Evolutionary conservation across 2,113 vertebrate species (phyloP), one percentile per base, ranked within the genome.

Genomic region (Chrysochloris asiatica): DNA sequence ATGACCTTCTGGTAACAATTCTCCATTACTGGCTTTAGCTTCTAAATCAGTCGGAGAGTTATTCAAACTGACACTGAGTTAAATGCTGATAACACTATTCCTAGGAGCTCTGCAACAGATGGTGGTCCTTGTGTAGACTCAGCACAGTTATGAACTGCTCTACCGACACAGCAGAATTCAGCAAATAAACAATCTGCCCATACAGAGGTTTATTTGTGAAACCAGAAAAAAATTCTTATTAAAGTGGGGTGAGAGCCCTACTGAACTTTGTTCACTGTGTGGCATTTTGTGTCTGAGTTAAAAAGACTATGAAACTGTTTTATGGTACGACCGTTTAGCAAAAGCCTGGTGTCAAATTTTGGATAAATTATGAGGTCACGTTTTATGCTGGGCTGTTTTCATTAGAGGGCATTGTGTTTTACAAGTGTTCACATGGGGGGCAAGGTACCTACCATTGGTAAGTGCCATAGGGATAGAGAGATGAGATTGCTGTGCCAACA

Each of bases 61-160:
- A 63, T 76, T 43, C 47, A 36, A 48, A 73, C 77, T 24, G 67
- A 86, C 54, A 33, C 36, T 0, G 0, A 48, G 47, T 48, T 94
- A 91, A 45, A 17, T 87, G 79, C 85, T 83, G 84, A 83, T 86
- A 89, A 89, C 83, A 41, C 71, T 65, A 30, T 83, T 92, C 80
- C 77, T 90, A 43, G 95, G 92, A 92, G 45, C 83, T 71, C 13
- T 48, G 91, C 91, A 89, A 75, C 91, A 83, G 89, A 91, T 52
- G 71, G 73, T 81, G 75, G 79, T 54, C 4, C 0, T 76, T 91
- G 63, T 94, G 89, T 78, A 63, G 83, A 86, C 65, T 95, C 95
- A 95, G 91, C 87, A 54, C 19, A 33, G 84, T 28, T 52, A 52
- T 83, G 28, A 28, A 17, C 22, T 13, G 41, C 13, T 30, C 56